phyloP scores from a whole-genome alignment of 2,797 vertebrate genomes.

The Nasua narica region DNA sequence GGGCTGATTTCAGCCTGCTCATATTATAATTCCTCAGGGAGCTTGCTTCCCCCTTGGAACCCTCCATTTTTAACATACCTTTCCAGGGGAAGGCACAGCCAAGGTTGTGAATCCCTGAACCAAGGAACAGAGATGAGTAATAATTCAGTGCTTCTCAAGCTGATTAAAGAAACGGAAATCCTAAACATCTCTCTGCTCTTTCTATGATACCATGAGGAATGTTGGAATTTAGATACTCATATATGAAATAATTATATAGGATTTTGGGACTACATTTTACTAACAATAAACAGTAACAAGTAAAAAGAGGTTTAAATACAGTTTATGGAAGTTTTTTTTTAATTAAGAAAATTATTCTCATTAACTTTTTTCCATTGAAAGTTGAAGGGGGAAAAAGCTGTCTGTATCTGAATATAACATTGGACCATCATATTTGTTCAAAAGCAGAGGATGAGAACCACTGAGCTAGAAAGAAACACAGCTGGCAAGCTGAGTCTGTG shows the following conservation, averaged over 20 bases:
- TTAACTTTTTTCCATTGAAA: background rate
- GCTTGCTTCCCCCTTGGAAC: background rate
- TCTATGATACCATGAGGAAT: background rate
- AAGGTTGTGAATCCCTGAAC: background rate
- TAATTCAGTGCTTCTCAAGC: background rate
- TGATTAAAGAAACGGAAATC: background rate
- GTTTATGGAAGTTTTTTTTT: background rate
- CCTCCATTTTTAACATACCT: background rate
- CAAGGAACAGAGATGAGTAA: background rate
- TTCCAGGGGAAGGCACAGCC: background rate
- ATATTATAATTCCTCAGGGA: background rate
- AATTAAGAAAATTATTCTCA: background rate
- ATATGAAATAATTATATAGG: background rate
- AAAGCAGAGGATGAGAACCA: background rate
- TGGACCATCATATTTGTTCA: background rate
- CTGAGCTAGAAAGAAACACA: constrained; percentile 28
- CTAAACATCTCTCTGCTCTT: background rate
- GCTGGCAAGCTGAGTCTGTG: background rate
- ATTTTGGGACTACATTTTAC: background rate
- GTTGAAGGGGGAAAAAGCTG: background rate
- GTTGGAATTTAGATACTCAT: background rate
- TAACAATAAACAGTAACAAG: background rate
- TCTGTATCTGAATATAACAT: background rate
- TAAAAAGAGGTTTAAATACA: background rate
- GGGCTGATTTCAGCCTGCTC: background rate